Evolutionary conservation across 2,888 invertebrate species (phyloP).

Genomic region (Spatulosminthurus flaviceps): DNA sequence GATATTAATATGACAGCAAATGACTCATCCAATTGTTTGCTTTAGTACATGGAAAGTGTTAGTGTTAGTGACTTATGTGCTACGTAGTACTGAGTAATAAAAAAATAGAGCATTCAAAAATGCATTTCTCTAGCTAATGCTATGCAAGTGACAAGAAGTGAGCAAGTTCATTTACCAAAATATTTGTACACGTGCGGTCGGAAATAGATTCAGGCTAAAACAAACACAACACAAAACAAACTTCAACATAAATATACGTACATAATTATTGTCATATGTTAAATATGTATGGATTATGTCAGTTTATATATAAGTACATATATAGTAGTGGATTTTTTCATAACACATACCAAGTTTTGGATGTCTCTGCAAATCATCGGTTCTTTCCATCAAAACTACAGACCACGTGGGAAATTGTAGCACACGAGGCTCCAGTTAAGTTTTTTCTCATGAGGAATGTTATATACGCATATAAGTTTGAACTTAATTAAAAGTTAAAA

Average conservation of each 20-base stretch:
- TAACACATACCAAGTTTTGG: too few species aligned
- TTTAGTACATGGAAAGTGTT: too few species aligned
- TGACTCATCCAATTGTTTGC: slow-evolving; percentile 8
- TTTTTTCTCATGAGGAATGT: not conserved
- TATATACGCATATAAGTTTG: not conserved
- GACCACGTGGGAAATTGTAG: not conserved
- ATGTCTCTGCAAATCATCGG: too few species aligned
- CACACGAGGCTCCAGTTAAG: too few species aligned
- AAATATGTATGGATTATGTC: too few species aligned
- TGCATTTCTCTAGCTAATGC: not conserved
- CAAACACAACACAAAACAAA: not conserved
- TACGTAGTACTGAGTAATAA: too few species aligned
- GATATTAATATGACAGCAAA: not conserved
- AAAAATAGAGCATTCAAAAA: not conserved
- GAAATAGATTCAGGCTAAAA: not conserved
- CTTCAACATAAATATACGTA: too few species aligned
- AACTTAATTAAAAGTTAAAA: slow-evolving; percentile 10
- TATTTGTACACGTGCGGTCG: not conserved
- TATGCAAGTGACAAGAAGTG: too few species aligned
- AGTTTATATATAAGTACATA: too few species aligned
- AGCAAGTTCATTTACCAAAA: not conserved
- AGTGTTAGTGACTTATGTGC: not conserved
- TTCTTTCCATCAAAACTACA: too few species aligned
- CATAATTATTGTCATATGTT: too few species aligned
- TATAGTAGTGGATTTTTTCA: too few species aligned